Conservation (phyloP, 1,140 invertebrate genomes). For the Bursaphelenchus mucronatus region DNA sequence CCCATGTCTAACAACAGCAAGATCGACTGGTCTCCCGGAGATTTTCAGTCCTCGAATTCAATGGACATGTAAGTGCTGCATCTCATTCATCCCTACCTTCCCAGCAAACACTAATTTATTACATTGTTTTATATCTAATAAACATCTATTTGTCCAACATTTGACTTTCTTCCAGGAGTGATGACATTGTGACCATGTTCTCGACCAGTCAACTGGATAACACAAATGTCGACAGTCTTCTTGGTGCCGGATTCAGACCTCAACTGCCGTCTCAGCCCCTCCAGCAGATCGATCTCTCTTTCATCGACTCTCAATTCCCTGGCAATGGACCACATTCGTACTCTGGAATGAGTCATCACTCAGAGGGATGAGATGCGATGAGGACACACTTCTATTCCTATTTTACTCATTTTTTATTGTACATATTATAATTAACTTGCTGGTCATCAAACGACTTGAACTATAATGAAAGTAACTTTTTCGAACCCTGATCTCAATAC, state of each 20-base stretch:
- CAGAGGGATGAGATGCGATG: not conserved
- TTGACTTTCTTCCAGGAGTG: conserved; percentile 34
- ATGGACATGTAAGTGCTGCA: conserved; percentile 55
- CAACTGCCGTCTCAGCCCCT: conserved; percentile 53
- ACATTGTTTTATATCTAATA: conserved; percentile 21
- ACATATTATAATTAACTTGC: no score
- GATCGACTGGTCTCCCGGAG: conserved; percentile 58
- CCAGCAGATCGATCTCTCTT: conserved; percentile 57
- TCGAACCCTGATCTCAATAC: no score
- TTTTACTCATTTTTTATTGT: no score
- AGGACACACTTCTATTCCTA: no score
- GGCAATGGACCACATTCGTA: conserved; percentile 12
- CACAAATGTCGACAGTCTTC: conserved; percentile 55
- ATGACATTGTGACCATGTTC: conserved; percentile 47
- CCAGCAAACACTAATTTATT: conserved; percentile 1
- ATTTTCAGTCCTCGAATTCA: conserved; percentile 44
- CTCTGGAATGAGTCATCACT: conserved; percentile 15
- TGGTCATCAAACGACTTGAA: no score
- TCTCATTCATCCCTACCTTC: no score
- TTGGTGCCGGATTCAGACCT: conserved; percentile 52
- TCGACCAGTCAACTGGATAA: conserved; percentile 43
- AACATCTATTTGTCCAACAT: conserved; percentile 1
- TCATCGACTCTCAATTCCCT: conserved; percentile 42
- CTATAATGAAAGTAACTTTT: no score
- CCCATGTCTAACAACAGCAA: conserved; percentile 56